phyloP scores from a whole-genome alignment of 2,888 invertebrate genomes.

The Agrotis ipsilon region DNA sequence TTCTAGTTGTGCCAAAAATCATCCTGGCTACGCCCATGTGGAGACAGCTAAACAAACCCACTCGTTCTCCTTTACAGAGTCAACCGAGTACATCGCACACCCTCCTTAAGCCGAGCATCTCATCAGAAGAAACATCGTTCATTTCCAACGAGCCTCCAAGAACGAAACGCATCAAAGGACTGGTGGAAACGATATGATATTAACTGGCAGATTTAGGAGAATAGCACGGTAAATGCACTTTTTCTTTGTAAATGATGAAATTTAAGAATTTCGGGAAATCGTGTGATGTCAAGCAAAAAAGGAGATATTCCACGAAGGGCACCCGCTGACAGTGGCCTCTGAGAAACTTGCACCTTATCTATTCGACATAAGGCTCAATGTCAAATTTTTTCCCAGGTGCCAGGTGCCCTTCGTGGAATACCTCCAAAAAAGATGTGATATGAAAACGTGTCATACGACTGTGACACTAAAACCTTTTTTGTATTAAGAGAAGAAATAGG shows the following conservation, averaged over 20 bases:
- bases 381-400: no score
- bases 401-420: no score
- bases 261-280: neutral
- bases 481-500: conserved; percentile 16
- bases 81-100: conserved; percentile 80
- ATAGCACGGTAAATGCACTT: conserved; percentile 40
- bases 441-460: conserved; percentile 29
- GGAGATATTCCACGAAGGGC: no score
- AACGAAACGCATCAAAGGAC: conserved; percentile 89
- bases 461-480: conserved; percentile 38
- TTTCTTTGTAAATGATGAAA: conserved; percentile 2
- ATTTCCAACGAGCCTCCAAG: conserved; percentile 92
- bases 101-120: conserved; percentile 70
- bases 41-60: neutral
- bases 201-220: conserved; percentile 63
- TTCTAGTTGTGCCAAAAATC: neutral
- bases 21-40: conserved; percentile 29
- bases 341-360: no score
- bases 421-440: conserved; percentile 46
- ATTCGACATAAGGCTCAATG: no score
- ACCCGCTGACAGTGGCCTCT: no score
- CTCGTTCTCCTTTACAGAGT: conserved; percentile 66
- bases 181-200: conserved; percentile 92
- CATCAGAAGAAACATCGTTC: conserved; percentile 96
- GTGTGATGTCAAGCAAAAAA: conserved; percentile 7